Base-by-base conservation (phyloP, 2,888 invertebrate genomes). In the Pasiphila rectangulata region DNA sequence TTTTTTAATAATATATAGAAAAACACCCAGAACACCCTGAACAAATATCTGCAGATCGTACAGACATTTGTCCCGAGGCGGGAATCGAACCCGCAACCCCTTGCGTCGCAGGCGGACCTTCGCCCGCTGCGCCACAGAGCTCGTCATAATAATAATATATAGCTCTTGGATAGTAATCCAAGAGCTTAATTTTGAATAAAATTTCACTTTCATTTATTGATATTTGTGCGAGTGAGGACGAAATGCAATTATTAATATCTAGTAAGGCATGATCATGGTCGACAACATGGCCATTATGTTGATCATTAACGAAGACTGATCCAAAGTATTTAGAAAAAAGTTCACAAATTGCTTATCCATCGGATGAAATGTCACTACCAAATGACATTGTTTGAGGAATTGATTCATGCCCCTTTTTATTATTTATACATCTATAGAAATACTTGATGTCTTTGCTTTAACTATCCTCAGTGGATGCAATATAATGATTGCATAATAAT, bases 361-460 rank as follows among this genome's bases (percentile, higher is more conserved):
- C 12, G 12, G 10, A 20, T 20, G 34, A 20, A 5, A 6, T 3
- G 2, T 7, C 6, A 20, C 12, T 12, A 6, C 10, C 12, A 9
- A 20, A 34, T 4, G 34, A 9, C 23, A 36, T 16, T 1, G 20
- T 36, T n/a, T 24, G 36, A 16, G 36, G 23, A 5, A 36, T 16
- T n/a, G 36, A 15, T 1, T 13, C 16, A 3, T 24, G 36, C 3
- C 36, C 36, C 12, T 36, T 24, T 9, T 13, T 36, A 16, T 36
- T 36, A 15, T 36, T 36, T 1, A 36, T 24, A 24, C 7, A 36
- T n/a, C 23, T 36, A 15, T 24, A 36, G 16, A 36, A 36, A 2
- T 23, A 23, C 16, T 36, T 15, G 3, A 36, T 24, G 9, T 35
- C 34, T 10, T 10, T 20, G 10, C 9, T 10, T 3, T 20, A 3